phyloP scores from a whole-genome alignment of 2,113 vertebrate species.

The Hyaena hyaena region DNA sequence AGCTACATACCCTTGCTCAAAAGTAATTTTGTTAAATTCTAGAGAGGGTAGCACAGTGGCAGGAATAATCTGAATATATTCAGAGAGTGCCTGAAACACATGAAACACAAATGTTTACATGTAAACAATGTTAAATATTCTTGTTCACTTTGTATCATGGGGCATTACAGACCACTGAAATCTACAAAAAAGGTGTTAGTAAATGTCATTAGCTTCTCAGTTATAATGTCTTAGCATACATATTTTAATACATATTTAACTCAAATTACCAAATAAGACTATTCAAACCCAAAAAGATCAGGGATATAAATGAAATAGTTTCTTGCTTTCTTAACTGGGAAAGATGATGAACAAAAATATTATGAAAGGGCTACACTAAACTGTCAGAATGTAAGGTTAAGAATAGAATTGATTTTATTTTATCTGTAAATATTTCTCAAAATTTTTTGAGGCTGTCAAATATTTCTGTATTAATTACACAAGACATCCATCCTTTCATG shows the following conservation, averaged over 20 bases:
- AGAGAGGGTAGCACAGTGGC: neutral
- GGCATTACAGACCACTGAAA: neutral
- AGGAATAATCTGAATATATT: slow-evolving; percentile 27
- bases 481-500: neutral
- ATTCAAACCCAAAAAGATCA: neutral
- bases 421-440: neutral
- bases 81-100: neutral
- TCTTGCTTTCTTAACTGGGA: neutral
- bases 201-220: neutral
- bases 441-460: neutral
- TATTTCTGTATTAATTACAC: neutral
- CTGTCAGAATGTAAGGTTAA: neutral
- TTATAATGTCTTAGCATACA: neutral
- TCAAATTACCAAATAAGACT: neutral
- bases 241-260: neutral
- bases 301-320: neutral
- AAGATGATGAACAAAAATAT: neutral
- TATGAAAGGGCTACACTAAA: neutral
- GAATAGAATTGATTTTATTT: slow-evolving; percentile 6
- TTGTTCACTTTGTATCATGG: neutral
- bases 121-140: slow-evolving; percentile 7
- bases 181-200: slow-evolving; percentile 23
- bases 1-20: neutral
- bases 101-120: neutral
- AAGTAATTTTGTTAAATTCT: slow-evolving; percentile 57